Evolutionary conservation across 1,140 invertebrate species (phyloP), one percentile per base, ranked within the genome.

Genomic region (Leptinotarsa undecemlineata): DNA sequence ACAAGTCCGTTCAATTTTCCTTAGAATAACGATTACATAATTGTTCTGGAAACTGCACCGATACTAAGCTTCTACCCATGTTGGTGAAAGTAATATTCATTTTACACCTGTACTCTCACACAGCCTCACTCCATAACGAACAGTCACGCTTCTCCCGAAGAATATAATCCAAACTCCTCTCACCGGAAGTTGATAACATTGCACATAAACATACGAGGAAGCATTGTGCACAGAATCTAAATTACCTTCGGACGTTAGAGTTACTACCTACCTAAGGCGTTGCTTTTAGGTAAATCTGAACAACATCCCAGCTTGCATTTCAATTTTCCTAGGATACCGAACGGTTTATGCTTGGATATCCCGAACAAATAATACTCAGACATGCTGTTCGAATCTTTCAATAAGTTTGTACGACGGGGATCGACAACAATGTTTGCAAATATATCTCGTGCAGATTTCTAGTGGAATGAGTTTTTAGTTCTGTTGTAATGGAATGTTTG

Each of bases 221-320:
- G 15, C 51, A 19, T 57, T 57, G 51, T 57, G 51, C 17, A 57
- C 4, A 57, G 51, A 57, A 57, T 57, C 15, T 19, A 57, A 57
- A 57, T 19, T 57, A 57, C 51, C n/a, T 17, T 57, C n/a, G 51
- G 51, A 57, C 51, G 51, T 57, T 57, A 57, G 33, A 71, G 69
- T 19, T 71, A 62, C 57, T 21, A 26, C 69, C 19, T 61, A 68
- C 67, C 69, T 61, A 33, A 26, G 21, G 69, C 21, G 69, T 71
- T 57, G 51, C 51, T 71, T 48, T 60, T 60, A 61, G 69, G 19
- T 71, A 42, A 71, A 71, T 71, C 69, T 48, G 57, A 60, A 61
- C 69, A 33, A 71, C 48, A 71, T 60, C 69, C 69, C n/a, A 51
- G 48, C 48, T 71, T 71, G 48, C 69, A 71, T 71, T 62, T 71